These are phyloP conservation scores for Oconnorella tubifera DNA, from an alignment of 2,888 invertebrate species.

Conservation along the genomic window DNA sequence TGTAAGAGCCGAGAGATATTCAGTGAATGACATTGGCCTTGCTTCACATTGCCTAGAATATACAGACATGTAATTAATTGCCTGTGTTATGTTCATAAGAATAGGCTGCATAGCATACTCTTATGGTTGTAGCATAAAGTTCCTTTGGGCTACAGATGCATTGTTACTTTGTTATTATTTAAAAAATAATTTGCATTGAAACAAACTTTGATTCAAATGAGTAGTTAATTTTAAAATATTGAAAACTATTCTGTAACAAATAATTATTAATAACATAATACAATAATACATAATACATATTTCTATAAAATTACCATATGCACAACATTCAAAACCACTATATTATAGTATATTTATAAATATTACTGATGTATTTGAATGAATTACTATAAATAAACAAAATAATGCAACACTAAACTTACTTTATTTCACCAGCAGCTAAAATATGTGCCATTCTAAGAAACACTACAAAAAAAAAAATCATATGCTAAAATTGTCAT, in stretches of 20 bases:
- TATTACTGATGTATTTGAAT: neutral
- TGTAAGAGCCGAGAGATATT: conserved; percentile 37
- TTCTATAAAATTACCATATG: too few relatives aligned
- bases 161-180: too few relatives aligned
- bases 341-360: too few relatives aligned
- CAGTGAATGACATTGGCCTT: conserved; percentile 40
- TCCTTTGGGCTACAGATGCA: too few relatives aligned
- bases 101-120: too few relatives aligned
- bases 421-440: conserved; percentile 40
- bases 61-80: too few relatives aligned
- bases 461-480: conserved; percentile 41
- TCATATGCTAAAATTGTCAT: neutral
- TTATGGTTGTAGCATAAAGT: too few relatives aligned
- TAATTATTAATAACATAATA: neutral
- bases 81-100: too few relatives aligned
- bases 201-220: too few relatives aligned
- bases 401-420: conserved; percentile 22
- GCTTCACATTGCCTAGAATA: conserved; percentile 30
- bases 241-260: neutral
- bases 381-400: neutral
- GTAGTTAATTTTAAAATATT: neutral
- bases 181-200: too few relatives aligned
- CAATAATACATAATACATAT: too few relatives aligned
- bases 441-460: conserved; percentile 44
- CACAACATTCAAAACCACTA: too few relatives aligned